Percentiles rank a stretch among this genome's conserved stretches.
phyloP scores from a whole-genome alignment of 2,797 vertebrate genomes.

The Lophius americanus region DNA sequence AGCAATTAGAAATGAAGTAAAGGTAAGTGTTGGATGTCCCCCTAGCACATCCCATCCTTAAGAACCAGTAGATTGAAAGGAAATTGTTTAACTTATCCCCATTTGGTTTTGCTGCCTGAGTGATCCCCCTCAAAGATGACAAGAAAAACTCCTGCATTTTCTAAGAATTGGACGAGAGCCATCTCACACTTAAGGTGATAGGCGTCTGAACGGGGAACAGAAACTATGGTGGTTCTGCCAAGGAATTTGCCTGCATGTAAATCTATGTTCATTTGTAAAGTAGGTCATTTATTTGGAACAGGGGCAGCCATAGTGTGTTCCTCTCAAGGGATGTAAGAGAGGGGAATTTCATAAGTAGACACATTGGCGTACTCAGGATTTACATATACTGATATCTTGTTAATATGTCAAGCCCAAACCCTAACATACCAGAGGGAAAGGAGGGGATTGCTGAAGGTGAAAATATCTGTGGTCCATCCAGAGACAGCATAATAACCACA shows the following conservation, averaged over 20 bases:
- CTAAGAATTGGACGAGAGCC: constrained; percentile 62
- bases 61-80: constrained; percentile 51
- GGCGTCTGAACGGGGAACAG: constrained; percentile 38
- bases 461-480: constrained; percentile 66
- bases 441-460: constrained; percentile 50
- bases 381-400: constrained; percentile 57
- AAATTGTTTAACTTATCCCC: constrained; percentile 25
- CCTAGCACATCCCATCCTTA: constrained; percentile 44
- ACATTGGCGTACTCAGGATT: constrained; percentile 61
- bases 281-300: constrained; percentile 84
- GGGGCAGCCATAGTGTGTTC: constrained; percentile 65
- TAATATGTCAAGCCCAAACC: constrained; percentile 48
- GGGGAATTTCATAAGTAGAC: constrained; percentile 72
- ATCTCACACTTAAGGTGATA: constrained; percentile 39
- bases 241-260: constrained; percentile 70
- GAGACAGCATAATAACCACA: constrained; percentile 74
- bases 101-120: constrained; percentile 23
- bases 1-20: constrained; percentile 52
- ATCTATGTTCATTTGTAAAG: constrained; percentile 81
- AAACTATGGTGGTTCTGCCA: constrained; percentile 56
- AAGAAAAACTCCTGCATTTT: constrained; percentile 36
- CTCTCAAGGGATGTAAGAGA: constrained; percentile 71
- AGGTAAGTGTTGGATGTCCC: constrained; percentile 50
- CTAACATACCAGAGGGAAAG: constrained; percentile 23
- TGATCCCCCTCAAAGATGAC: constrained; percentile 43